Evolutionary conservation across 2,888 invertebrate genomes (phyloP).

Genomic region (Drosophila testacea): DNA sequence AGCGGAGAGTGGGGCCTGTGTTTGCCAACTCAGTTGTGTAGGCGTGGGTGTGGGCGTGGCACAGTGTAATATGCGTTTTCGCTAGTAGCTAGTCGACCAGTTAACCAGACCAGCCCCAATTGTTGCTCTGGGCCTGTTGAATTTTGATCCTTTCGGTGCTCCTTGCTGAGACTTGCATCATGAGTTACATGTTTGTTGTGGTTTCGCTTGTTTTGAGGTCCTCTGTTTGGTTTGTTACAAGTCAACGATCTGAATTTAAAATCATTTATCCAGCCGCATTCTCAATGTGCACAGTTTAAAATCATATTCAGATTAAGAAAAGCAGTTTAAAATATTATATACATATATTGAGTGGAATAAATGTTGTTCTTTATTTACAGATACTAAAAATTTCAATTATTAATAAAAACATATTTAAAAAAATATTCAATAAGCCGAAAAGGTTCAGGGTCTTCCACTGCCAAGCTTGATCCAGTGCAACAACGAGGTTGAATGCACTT

Average conservation of each 20-base stretch:
- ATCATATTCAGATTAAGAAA: background rate
- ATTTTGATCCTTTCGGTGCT: conserved; percentile 31
- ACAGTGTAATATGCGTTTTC: conserved; percentile 63
- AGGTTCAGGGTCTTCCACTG: no score
- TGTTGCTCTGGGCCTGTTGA: conserved; percentile 21
- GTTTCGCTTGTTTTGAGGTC: conserved; percentile 22
- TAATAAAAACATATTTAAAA: no score
- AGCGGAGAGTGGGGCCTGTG: conserved; percentile 7
- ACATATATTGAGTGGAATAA: no score
- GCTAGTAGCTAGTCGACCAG: conserved; percentile 33
- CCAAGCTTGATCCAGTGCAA: no score
- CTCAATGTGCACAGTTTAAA: background rate
- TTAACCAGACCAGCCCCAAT: conserved; percentile 10
- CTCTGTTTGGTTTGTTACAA: conserved; percentile 1
- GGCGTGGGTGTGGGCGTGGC: conserved; percentile 42
- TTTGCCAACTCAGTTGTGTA: conserved; percentile 43
- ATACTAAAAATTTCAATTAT: no score
- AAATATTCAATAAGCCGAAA: no score
- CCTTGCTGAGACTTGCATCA: conserved; percentile 68
- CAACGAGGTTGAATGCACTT: no score
- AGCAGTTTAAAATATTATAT: no score
- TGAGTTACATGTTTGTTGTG: conserved; percentile 70
- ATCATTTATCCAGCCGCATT: background rate
- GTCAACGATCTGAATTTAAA: conserved; percentile 18
- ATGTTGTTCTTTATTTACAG: no score